Conservation (phyloP, 2,113 vertebrate genomes). For the Cyanoramphus novaezelandiae region DNA sequence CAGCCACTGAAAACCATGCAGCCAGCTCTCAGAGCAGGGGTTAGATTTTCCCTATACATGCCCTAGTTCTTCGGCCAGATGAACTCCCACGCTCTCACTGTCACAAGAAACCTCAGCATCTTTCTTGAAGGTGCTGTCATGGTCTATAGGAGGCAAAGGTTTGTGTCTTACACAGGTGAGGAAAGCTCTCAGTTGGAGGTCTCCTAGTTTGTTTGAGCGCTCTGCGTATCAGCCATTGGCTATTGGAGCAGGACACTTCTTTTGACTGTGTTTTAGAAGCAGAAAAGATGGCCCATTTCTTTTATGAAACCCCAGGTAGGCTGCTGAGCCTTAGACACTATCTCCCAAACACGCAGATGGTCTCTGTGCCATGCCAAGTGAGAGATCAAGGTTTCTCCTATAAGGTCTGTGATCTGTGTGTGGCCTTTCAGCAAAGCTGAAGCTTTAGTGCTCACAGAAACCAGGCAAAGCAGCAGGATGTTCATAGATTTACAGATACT, state of each 20-base stretch:
- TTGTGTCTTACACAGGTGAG: not conserved
- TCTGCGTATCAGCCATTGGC: not conserved
- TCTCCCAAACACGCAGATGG: not conserved
- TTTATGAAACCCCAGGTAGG: not conserved
- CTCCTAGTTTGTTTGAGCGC: no score
- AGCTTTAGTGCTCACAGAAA: slow-evolving; percentile 10
- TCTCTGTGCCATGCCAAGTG: not conserved
- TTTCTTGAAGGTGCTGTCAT: not conserved
- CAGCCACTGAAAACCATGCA: not conserved
- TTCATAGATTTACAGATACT: slow-evolving; percentile 51
- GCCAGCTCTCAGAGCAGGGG: not conserved
- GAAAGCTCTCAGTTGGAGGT: not conserved
- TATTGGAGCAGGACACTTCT: not conserved
- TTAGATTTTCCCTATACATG: not conserved
- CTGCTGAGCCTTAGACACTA: not conserved
- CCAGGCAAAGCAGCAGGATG: slow-evolving; percentile 16
- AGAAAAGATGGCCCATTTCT: not conserved
- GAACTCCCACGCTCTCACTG: not conserved
- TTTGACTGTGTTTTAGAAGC: not conserved
- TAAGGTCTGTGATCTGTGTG: not conserved
- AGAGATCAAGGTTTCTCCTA: not conserved
- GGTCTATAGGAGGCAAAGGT: not conserved
- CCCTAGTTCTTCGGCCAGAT: not conserved
- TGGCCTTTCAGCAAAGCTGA: slow-evolving; percentile 26
- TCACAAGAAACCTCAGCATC: not conserved